Percentiles rank a stretch among this genome's conserved stretches.
These are phyloP conservation scores for Meloidogyne exigua DNA, from an alignment of 1,140 invertebrate genomes.

Conservation along the genomic window DNA sequence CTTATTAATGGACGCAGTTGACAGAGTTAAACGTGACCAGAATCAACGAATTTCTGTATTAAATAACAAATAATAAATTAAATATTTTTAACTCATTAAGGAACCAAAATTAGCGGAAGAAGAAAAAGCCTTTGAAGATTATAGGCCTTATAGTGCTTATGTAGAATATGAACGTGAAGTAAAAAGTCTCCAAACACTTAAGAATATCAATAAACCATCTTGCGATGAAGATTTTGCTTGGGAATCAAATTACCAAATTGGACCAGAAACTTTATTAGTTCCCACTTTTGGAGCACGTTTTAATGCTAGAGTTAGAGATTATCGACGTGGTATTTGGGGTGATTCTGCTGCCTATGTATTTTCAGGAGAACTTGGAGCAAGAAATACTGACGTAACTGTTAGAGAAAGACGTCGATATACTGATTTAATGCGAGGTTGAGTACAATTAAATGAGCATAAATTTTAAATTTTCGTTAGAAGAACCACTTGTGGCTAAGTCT, in stretches of 20 bases:
- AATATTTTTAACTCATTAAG: neutral
- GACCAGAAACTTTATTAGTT: conserved; percentile 88
- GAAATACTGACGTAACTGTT: conserved; percentile 61
- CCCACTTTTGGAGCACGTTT: conserved; percentile 87
- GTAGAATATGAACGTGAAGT: conserved; percentile 21
- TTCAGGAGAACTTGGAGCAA: conserved; percentile 51
- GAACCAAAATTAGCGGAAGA: neutral
- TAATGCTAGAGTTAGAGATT: conserved; percentile 66
- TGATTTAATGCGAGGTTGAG: conserved; percentile 45
- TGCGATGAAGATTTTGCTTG: conserved; percentile 56
- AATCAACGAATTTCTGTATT: neutral
- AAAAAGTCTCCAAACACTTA: conserved; percentile 4
- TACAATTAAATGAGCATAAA: neutral
- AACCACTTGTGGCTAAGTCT: conserved; percentile 45
- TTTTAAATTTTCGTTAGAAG: conserved; percentile 29
- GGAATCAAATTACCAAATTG: conserved; percentile 72
- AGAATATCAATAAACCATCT: conserved; percentile 1
- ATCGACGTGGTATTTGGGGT: conserved; percentile 57
- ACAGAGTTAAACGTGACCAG: conserved; percentile 48
- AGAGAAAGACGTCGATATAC: conserved; percentile 56
- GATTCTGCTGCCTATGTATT: conserved; percentile 58
- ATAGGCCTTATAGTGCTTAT: conserved; percentile 47
- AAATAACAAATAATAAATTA: neutral
- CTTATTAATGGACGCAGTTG: conserved; percentile 55
- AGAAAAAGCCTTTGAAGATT: conserved; percentile 53